A percentile compares a stretch with the other conserved stretches of the same genome.
These are phyloP conservation scores for Acromyrmex charruanus DNA, from an alignment of 1,140 invertebrate species.

Conservation along the genomic window DNA sequence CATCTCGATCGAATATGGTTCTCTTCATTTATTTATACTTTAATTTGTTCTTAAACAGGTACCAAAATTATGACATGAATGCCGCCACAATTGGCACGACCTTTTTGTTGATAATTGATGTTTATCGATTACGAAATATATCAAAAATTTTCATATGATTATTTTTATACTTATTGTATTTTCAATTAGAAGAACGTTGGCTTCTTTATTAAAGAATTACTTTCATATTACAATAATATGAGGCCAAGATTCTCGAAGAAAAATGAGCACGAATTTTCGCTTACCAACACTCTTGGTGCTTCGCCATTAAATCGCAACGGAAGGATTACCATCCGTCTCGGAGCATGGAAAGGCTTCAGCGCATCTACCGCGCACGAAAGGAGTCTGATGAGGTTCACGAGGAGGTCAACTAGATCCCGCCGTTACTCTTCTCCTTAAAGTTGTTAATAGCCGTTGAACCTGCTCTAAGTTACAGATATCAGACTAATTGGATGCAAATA, in stretches of 20 bases:
- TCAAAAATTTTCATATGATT: background rate
- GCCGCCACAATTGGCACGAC: no score
- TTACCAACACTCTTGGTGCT: constrained; percentile 45
- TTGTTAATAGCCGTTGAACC: constrained; percentile 65
- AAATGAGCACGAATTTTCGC: constrained; percentile 56
- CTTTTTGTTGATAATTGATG: no score
- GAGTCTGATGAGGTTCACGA: constrained; percentile 65
- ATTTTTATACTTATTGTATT: background rate
- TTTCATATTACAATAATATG: constrained; percentile 38
- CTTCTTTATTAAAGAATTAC: constrained; percentile 43
- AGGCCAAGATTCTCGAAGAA: constrained; percentile 45
- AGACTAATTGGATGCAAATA: constrained; percentile 71
- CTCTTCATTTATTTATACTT: no score
- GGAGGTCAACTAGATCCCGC: constrained; percentile 54
- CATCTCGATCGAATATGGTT: no score
- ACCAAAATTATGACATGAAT: no score
- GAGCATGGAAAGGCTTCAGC: constrained; percentile 48
- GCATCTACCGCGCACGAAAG: constrained; percentile 51
- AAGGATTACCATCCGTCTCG: constrained; percentile 66
- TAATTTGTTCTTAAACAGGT: no score
- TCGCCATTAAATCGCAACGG: constrained; percentile 63
- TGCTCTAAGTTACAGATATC: constrained; percentile 56
- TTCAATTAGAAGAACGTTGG: background rate
- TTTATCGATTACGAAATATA: no score
- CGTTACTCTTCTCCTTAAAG: constrained; percentile 64